phyloP scores from a whole-genome alignment of 2,888 invertebrate genomes.

The Anthrax anthrax region DNA sequence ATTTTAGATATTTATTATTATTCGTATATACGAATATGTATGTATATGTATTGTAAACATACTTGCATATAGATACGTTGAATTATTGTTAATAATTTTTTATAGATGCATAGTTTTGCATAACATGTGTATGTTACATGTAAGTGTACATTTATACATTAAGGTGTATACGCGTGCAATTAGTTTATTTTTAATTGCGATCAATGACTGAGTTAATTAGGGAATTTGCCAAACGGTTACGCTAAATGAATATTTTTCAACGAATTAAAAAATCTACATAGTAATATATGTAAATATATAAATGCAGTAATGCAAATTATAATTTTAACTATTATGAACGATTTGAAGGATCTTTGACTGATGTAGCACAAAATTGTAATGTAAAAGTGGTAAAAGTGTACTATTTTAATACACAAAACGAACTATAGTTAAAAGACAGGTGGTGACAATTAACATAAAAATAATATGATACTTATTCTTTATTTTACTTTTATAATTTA shows the following conservation, averaged over 20 bases:
- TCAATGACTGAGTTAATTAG: conserved; percentile 7
- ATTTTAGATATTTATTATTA: no score
- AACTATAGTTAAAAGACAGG: conserved; percentile 3
- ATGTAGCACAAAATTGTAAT: no score
- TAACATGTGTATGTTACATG: no score
- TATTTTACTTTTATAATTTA: not conserved
- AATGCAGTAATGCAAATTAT: not conserved
- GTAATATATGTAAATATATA: no score
- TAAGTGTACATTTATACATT: no score
- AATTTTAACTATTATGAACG: conserved; percentile 10
- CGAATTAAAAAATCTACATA: no score
- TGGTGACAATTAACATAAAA: conserved; percentile 3
- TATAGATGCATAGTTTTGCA: no score
- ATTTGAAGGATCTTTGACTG: conserved; percentile 17
- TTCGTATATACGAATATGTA: no score
- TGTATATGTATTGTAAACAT: no score
- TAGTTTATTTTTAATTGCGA: conserved; percentile 7
- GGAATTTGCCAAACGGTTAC: conserved; percentile 7
- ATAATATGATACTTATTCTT: not conserved
- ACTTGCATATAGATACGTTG: no score
- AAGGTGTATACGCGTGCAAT: conserved; percentile 6
- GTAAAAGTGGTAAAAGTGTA: no score
- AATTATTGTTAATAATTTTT: no score
- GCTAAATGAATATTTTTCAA: conserved; percentile 1
- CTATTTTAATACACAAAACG: not conserved